These are phyloP conservation scores for Galerucella nymphaeae DNA, from an alignment of 2,888 invertebrate species.

Conservation along the genomic window DNA sequence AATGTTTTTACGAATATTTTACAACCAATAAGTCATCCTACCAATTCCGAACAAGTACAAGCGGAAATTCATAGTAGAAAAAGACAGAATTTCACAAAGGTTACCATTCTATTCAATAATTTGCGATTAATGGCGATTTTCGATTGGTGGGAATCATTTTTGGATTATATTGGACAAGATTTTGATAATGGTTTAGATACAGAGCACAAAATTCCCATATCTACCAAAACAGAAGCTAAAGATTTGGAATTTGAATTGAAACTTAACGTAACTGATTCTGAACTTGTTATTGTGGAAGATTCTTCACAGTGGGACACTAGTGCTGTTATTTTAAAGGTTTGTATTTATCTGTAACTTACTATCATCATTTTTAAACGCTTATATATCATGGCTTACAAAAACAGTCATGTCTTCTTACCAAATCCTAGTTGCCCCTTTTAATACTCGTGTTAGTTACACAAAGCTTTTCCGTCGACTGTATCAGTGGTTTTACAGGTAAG, in stretches of 20 bases:
- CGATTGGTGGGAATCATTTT: constrained; percentile 91
- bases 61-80: constrained; percentile 68
- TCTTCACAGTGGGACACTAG: constrained; percentile 89
- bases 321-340: constrained; percentile 88
- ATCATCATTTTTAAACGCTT: too few species aligned
- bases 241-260: constrained; percentile 80
- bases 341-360: too few species aligned
- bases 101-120: constrained; percentile 91
- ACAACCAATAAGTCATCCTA: constrained; percentile 70
- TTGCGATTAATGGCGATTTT: constrained; percentile 94
- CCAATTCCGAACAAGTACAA: constrained; percentile 57
- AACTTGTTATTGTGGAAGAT: constrained; percentile 94
- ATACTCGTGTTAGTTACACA: too few species aligned
- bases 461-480: too few species aligned
- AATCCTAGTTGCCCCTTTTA: too few species aligned
- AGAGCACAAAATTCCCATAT: constrained; percentile 44
- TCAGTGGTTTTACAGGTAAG: too few species aligned
- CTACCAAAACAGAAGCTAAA: constrained; percentile 47
- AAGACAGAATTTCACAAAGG: constrained; percentile 76
- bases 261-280: constrained; percentile 94
- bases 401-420: too few species aligned
- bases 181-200: constrained; percentile 56
- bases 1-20: constrained; percentile 92
- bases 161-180: constrained; percentile 77
- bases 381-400: too few species aligned